Base-by-base conservation (phyloP, 1,140 invertebrate species). In the Acyrthosiphon pisum region DNA sequence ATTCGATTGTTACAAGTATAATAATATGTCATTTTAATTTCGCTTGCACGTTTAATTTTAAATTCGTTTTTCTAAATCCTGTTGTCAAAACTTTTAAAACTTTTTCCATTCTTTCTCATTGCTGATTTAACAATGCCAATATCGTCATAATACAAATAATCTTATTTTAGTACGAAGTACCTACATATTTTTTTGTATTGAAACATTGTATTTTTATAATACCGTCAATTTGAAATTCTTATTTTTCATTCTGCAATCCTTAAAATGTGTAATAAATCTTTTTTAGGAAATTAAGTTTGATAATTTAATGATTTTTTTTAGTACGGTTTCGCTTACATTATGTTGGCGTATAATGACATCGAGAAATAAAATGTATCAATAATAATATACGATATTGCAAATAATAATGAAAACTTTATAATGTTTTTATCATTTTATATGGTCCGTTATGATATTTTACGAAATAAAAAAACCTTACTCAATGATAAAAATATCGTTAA, bases 251-350 rank as follows among this genome's bases (percentile, higher is more conserved):
- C n/a, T 35, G 14, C 14, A 76, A n/a, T 76, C 60, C n/a, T 3
- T 76, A 76, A 76, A 76, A 76, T 76, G 14, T 20, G n/a, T n/a
- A 76, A n/a, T n/a, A 76, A n/a, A 76, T 76, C 30, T n/a, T 76
- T 50, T 76, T n/a, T 76, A 76, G n/a, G 7, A 76, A n/a, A 76
- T 76, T 0, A 18, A 1, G 14, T n/a, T 76, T 35, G 60, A 76
- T 76, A 76, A 76, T 76, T 76, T 76, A 76, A 76, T 76, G n/a
- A 76, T 76, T n/a, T 35, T n/a, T n/a, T 76, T n/a, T n/a, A 14
- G n/a, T 14, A n/a, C 1, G 14, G 30, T n/a, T 76, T 76, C 30
- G 11, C n/a, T 18, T 76, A 76, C n/a, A 76, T 35, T 76, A 76
- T n/a, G 4, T 3, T n/a, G 60, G 4, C n/a, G 60, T 35, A 76